Percentiles rank a stretch among this genome's conserved stretches.
Evolutionary conservation across 2,113 vertebrate genomes (phyloP).

Genomic region (Dromaius novaehollandiae): DNA sequence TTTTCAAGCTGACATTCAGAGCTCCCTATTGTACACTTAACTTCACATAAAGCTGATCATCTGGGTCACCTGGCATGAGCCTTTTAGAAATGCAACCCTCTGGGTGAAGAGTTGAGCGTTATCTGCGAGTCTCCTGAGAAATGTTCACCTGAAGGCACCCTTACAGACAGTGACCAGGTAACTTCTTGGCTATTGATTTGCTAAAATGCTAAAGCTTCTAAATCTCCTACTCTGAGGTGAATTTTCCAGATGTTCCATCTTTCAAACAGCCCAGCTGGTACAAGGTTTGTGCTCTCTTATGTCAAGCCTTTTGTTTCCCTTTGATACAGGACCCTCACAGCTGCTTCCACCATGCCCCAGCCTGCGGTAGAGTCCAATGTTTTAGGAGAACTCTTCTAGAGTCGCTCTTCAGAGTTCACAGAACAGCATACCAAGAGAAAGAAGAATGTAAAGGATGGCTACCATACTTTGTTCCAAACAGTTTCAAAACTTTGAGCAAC

Average conservation of each 20-base stretch:
- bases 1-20: background rate
- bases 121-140: background rate
- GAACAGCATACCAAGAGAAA: background rate
- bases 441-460: background rate
- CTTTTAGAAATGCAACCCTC: background rate
- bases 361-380: background rate
- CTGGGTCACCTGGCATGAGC: background rate
- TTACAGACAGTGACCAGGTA: background rate
- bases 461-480: background rate
- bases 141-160: background rate
- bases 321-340: background rate
- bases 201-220: background rate
- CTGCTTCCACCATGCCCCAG: accelerated
- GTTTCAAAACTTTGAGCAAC: background rate
- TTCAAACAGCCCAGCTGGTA: background rate
- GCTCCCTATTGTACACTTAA: background rate
- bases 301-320: background rate
- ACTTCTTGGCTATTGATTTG: background rate
- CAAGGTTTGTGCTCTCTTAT: background rate
- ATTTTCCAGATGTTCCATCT: background rate
- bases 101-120: background rate
- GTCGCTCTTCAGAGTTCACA: background rate
- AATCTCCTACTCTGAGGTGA: background rate
- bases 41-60: background rate
- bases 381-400: background rate